A percentile compares a stretch with the other conserved stretches of the same genome.
These are phyloP conservation scores for Habrosyne pyritoides DNA, from an alignment of 2,888 invertebrate species.

Conservation along the genomic window DNA sequence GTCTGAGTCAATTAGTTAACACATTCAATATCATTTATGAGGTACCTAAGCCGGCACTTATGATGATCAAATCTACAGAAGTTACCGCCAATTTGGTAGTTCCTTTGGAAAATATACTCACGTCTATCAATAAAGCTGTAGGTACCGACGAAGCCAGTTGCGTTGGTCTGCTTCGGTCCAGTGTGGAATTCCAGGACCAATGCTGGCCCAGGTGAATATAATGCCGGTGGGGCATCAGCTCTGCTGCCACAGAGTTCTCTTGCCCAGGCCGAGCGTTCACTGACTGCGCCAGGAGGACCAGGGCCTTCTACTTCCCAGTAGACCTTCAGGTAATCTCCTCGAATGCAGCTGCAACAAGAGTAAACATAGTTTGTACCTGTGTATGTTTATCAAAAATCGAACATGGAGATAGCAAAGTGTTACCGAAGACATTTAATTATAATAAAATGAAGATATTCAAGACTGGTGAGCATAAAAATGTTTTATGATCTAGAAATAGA, in stretches of 20 bases:
- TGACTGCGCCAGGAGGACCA: conserved; percentile 87
- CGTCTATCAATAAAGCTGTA: conserved; percentile 91
- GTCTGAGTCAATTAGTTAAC: too few relatives aligned
- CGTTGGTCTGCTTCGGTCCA: conserved; percentile 75
- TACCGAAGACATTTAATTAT: too few relatives aligned
- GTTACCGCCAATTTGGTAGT: too few relatives aligned
- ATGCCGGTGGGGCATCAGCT: conserved; percentile 87
- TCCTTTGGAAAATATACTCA: conserved; percentile 81
- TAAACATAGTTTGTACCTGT: background rate
- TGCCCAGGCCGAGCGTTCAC: conserved; percentile 90
- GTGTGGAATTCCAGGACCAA: conserved; percentile 90
- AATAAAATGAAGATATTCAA: too few relatives aligned
- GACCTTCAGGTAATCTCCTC: conserved; percentile 90
- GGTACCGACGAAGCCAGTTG: conserved; percentile 89
- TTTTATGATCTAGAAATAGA: too few relatives aligned
- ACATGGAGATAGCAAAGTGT: background rate
- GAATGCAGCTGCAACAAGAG: conserved; percentile 86
- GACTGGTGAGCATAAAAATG: too few relatives aligned
- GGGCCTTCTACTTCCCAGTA: conserved; percentile 90
- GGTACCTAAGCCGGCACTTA: background rate
- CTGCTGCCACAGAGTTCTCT: conserved; percentile 88
- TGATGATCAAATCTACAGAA: too few relatives aligned
- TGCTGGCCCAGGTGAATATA: conserved; percentile 90
- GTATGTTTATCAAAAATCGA: background rate
- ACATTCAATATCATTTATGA: background rate